These are phyloP conservation scores for Chaunax sp. DNA, from an alignment of 2,797 vertebrate species.

Conservation along the genomic window DNA sequence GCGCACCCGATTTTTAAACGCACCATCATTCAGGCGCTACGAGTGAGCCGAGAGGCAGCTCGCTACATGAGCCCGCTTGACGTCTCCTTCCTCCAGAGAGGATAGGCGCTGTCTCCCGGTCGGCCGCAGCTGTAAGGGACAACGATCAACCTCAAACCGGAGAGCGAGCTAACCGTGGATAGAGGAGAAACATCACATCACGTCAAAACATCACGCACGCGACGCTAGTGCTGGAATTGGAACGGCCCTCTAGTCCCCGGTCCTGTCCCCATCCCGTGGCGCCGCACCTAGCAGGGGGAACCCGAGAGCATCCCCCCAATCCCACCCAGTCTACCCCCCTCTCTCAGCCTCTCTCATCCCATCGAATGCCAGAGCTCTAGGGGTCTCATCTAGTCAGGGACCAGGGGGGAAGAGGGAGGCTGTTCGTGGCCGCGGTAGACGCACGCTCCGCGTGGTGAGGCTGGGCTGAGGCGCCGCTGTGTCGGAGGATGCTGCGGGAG, in stretches of 20 bases:
- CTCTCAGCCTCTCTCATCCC: conserved; percentile 26
- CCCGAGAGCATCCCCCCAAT: conserved; percentile 70
- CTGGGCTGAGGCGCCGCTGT: conserved; percentile 72
- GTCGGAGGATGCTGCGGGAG: conserved; percentile 82
- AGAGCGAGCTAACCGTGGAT: too few species aligned
- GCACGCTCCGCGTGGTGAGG: conserved; percentile 70
- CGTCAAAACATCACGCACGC: conserved; percentile 36
- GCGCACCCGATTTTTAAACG: conserved; percentile 50
- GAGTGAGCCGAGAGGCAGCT: conserved; percentile 25
- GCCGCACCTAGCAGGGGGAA: conserved; percentile 35
- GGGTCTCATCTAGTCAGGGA: conserved; percentile 47
- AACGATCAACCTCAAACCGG: conserved; percentile 18
- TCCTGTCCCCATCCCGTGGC: conserved; percentile 29
- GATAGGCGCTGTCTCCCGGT: conserved; percentile 1
- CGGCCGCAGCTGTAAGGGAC: conserved; percentile 15
- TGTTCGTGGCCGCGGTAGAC: conserved; percentile 58
- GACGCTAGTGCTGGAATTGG: conserved; percentile 36
- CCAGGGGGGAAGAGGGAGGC: conserved; percentile 46
- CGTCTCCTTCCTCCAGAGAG: conserved; percentile 3
- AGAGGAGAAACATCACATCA: too few species aligned
- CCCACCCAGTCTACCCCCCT: conserved; percentile 21
- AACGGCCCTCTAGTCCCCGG: conserved; percentile 28
- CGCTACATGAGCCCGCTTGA: conserved; percentile 10
- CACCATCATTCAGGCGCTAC: conserved; percentile 28
- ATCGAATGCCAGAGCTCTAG: conserved; percentile 54